Evolutionary conservation across 2,113 vertebrate species (phyloP).

Genomic region (Hemibagrus wyckioides): DNA sequence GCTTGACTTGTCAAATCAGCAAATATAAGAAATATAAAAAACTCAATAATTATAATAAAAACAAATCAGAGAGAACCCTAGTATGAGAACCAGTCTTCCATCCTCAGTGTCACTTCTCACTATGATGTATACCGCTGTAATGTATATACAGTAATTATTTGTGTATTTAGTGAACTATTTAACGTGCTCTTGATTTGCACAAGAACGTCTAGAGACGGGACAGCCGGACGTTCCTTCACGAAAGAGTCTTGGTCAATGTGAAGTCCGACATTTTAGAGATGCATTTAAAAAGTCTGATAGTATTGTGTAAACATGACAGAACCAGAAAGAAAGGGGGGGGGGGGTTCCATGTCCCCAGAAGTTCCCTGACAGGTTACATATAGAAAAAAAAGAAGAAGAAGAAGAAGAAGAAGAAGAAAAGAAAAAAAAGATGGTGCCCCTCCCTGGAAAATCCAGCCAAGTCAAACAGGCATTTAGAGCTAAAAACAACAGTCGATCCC

Average conservation of each 20-base stretch:
- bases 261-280: background rate
- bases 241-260: constrained; percentile 3
- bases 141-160: background rate
- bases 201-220: background rate
- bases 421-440: constrained; percentile 63
- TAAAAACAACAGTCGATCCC: constrained; percentile 76
- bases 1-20: background rate
- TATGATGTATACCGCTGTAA: background rate
- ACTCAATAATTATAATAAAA: background rate
- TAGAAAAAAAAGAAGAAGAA: constrained; percentile 37
- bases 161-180: background rate
- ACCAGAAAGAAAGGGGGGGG: constrained; percentile 14
- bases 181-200: background rate
- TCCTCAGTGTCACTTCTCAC: background rate
- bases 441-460: constrained; percentile 78
- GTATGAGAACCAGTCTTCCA: background rate
- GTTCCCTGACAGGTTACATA: constrained; percentile 78
- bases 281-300: background rate
- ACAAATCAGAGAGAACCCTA: background rate
- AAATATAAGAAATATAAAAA: background rate
- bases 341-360: constrained; percentile 71
- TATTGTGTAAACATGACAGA: constrained; percentile 15
- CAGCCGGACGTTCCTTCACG: background rate
- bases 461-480: constrained; percentile 76
- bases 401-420: constrained; percentile 36